A percentile compares a stretch with the other conserved stretches of the same genome.
phyloP scores from a whole-genome alignment of 1,140 invertebrate species.

The Anastrepha obliqua region DNA sequence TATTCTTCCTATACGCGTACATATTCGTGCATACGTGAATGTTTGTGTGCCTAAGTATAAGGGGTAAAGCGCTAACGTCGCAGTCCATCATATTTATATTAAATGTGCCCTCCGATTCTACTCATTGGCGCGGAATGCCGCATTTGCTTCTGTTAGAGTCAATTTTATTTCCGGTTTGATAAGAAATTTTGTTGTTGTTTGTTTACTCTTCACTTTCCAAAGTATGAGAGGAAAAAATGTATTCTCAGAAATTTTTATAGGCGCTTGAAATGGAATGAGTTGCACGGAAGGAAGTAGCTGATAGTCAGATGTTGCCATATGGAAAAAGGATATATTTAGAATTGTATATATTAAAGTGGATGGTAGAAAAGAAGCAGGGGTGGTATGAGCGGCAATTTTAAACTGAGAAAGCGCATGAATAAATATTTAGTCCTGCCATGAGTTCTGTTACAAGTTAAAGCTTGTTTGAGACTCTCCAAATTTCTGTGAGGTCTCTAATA shows the following conservation, averaged over 20 bases:
- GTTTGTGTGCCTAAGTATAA: not conserved
- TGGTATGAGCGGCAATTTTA: too few species aligned
- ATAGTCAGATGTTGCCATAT: not conserved
- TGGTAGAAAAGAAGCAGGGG: too few species aligned
- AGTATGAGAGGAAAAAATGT: not conserved
- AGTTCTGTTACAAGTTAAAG: too few species aligned
- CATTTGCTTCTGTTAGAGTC: not conserved
- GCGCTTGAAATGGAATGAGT: not conserved
- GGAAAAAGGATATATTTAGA: not conserved
- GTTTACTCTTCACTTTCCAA: not conserved
- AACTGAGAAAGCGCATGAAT: too few species aligned
- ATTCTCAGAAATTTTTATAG: not conserved
- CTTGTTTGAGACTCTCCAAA: too few species aligned
- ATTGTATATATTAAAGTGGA: too few species aligned
- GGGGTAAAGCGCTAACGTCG: too few species aligned
- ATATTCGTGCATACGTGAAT: not conserved
- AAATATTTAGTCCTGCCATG: too few species aligned
- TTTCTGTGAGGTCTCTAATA: too few species aligned
- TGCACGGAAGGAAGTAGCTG: not conserved
- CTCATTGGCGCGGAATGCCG: not conserved
- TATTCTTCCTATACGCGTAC: not conserved
- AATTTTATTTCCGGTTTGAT: constrained; percentile 1
- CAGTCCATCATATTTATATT: too few species aligned
- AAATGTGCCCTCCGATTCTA: not conserved
- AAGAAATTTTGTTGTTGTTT: not conserved